Percentiles rank a stretch among this genome's conserved stretches.
These are phyloP conservation scores for Neoseiulus cucumeris DNA, from an alignment of 1,140 invertebrate genomes.

Conservation along the genomic window DNA sequence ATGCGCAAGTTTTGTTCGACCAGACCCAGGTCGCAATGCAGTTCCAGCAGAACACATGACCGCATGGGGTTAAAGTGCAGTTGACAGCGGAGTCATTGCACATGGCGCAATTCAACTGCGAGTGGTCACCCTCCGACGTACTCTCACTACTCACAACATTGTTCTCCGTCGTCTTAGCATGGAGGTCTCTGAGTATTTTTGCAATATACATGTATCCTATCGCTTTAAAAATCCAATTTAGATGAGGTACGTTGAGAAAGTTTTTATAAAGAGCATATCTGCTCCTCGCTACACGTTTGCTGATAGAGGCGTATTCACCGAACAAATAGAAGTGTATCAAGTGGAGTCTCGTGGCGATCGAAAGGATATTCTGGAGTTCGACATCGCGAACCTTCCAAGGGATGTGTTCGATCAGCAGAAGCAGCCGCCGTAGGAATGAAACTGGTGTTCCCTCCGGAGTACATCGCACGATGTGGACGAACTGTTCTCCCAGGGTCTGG, in stretches of 20 bases:
- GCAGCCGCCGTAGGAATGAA: neutral
- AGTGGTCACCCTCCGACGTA: neutral
- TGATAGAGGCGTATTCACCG: neutral
- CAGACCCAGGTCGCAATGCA: neutral
- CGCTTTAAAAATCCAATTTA: neutral
- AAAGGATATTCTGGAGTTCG: neutral
- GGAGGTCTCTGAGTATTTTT: neutral
- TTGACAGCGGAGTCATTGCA: neutral
- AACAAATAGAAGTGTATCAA: constrained; percentile 8
- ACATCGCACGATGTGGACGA: neutral
- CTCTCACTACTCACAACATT: neutral
- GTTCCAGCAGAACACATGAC: neutral
- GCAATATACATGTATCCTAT: neutral
- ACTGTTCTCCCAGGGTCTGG: neutral
- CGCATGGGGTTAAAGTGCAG: neutral
- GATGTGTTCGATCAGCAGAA: neutral
- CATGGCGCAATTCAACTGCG: neutral
- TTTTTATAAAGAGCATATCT: neutral
- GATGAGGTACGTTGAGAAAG: neutral
- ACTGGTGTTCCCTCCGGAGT: neutral
- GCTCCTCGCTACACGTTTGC: neutral
- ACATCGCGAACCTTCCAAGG: neutral
- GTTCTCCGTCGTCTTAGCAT: neutral
- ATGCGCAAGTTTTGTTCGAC: neutral
- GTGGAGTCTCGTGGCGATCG: neutral